Base-by-base conservation (phyloP, 2,797 vertebrate genomes). In the Microchirus variegatus region DNA sequence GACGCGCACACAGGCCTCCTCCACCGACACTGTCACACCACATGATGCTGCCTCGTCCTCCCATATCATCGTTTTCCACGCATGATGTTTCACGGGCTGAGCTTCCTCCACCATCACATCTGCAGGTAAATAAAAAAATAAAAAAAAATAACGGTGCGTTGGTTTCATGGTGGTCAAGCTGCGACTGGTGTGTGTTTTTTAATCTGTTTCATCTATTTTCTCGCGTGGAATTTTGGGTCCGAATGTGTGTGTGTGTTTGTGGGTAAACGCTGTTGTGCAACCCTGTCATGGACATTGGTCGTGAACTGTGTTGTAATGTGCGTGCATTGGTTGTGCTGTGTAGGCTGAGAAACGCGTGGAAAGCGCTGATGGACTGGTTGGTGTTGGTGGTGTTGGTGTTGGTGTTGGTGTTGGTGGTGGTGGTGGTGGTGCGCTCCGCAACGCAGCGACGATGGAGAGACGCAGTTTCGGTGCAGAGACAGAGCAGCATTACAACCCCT, bases 391-490 rank as follows among this genome's bases (percentile, higher is more conserved):
- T 88, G 88, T 85, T 85, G 85, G 88, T 88, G 88, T 68, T 84
- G 84, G 78, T 76, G 85, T n/a, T 88, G 88, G 71, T 85, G 84
- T 77, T 76, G 85, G 87, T 86, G 85, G 88, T 88, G 88, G 86
- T 85, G 85, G 88, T 88, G 88, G 70, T 84, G 84, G 78, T 76
- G 85, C 73, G 86, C 88, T 83, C 80, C 70, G 87, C 89, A 72
- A 63, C 84, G 82, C 87, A 77, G 79, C 80, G 80, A 75, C 40
- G 64, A 63, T 8, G 31, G 66, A 78, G 83, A 90, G 85, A 88
- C 87, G 89, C 89, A 91, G 86, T 89, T 90, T 86, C 83, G 80
- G 75, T 88, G 90, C 88, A 85, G 87, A 87, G 82, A 88, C 80
- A 87, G 80, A 81, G 73, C 72, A 87, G 79, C 81, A 80, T 79